phyloP scores from a whole-genome alignment of 2,888 invertebrate genomes.

The Agrenia bidenticulata region DNA sequence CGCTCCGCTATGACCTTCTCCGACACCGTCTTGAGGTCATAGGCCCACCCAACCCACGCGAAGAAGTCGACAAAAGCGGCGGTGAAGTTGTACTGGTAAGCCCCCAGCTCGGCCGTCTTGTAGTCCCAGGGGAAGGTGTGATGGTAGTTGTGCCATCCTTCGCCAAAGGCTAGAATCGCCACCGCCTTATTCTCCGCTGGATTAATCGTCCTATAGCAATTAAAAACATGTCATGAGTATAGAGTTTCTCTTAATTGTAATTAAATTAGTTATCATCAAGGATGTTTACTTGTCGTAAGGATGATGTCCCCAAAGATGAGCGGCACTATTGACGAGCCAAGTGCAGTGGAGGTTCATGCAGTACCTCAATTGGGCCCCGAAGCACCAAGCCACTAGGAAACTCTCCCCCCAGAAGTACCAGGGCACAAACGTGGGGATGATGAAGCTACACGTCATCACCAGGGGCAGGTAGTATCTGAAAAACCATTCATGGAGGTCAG shows the following conservation, averaged over 20 bases:
- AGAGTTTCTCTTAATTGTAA: too few species aligned
- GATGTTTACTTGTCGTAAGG: conserved; percentile 68
- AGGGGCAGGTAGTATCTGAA: conserved; percentile 68
- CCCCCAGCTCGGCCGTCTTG: conserved; percentile 81
- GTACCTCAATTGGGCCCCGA: conserved; percentile 66
- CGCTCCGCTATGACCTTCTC: conserved; percentile 56
- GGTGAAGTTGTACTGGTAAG: conserved; percentile 71
- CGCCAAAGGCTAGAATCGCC: conserved; percentile 69
- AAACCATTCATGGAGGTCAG: too few species aligned
- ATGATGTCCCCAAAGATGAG: conserved; percentile 74
- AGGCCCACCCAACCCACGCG: conserved; percentile 81
- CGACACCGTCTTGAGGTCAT: conserved; percentile 74
- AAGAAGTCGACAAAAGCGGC: conserved; percentile 77
- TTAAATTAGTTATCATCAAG: too few species aligned
- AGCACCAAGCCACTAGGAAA: conserved; percentile 63
- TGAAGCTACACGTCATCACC: conserved; percentile 63
- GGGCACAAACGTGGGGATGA: conserved; percentile 66
- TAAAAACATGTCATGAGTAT: too few species aligned
- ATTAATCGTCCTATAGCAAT: conserved; percentile 68
- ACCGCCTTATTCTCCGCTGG: conserved; percentile 76
- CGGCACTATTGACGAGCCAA: conserved; percentile 80
- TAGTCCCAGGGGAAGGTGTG: conserved; percentile 86
- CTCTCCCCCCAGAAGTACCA: conserved; percentile 70
- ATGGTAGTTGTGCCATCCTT: conserved; percentile 80
- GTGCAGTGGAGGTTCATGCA: conserved; percentile 69